phyloP scores from a whole-genome alignment of 1,140 invertebrate species.

The Macrobrachium rosenbergii region DNA sequence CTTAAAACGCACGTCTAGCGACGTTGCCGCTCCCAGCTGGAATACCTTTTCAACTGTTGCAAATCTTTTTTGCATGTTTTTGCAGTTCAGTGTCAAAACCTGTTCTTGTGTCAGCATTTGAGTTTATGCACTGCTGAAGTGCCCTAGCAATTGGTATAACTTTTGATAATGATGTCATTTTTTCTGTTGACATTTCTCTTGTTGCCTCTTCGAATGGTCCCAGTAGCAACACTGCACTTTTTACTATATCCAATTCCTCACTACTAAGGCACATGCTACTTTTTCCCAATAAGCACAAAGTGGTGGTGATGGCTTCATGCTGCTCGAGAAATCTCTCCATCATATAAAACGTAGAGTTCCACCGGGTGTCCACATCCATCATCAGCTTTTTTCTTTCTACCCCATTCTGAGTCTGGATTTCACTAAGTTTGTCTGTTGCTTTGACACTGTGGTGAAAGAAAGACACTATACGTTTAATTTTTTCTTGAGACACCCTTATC shows the following conservation, averaged over 20 bases:
- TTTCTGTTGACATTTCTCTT: too few species aligned
- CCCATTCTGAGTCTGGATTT: not conserved
- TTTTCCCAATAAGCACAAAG: conserved; percentile 22
- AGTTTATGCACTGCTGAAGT: not conserved
- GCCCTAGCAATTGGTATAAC: conserved; percentile 12
- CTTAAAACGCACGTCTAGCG: too few species aligned
- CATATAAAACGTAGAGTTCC: not conserved
- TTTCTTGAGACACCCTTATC: not conserved
- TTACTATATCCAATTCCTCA: not conserved
- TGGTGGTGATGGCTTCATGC: conserved; percentile 19
- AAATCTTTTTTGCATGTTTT: conserved; percentile 18
- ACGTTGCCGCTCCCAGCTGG: too few species aligned
- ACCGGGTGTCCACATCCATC: conserved; percentile 18
- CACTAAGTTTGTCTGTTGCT: too few species aligned
- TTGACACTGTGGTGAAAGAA: conserved; percentile 28
- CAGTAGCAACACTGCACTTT: conserved; percentile 10
- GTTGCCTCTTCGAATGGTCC: conserved; percentile 35
- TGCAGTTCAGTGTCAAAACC: conserved; percentile 7
- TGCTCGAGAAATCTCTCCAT: conserved; percentile 13
- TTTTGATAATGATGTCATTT: conserved; percentile 23
- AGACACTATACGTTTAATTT: conserved; percentile 1
- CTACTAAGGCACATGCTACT: conserved; percentile 21
- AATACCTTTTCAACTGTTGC: too few species aligned
- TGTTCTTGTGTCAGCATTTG: too few species aligned
- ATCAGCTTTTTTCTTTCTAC: not conserved